Evolutionary conservation across 2,797 vertebrate species (phyloP), one percentile per base, ranked within the genome.

Genomic region (Sphaeramia orbicularis): DNA sequence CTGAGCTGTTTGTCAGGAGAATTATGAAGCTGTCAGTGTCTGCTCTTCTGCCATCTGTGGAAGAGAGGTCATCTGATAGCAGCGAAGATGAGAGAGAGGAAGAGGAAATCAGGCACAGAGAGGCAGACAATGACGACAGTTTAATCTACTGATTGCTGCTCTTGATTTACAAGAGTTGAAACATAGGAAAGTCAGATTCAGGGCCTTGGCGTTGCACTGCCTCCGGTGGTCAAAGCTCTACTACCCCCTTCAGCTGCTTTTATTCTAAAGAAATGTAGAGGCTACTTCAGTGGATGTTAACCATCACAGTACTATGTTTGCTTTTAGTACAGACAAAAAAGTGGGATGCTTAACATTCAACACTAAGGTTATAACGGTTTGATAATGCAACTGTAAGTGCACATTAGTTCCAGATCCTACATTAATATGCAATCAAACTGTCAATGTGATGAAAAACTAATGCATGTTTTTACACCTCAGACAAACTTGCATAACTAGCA

Each of bases 151-250:
- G 81, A 83, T 96, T 95, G 93, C 90, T 86, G 89, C 92, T 95
- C 92, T 95, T 94, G 93, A 91, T 94, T 93, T 94, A 91, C 92
- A 92, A 94, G 86, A 87, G 83, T 87, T 87, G 91, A 92, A 81
- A 71, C 59, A 51, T 19, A 75, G 52, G 53, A 74, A 78, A 79
- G 76, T 80, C 76, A 50, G 40, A 49, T 47, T 58, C 49, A 1
- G 3, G 48, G 67, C 45, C n/a, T 74, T 47, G 76, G 70, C 56
- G 52, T 59, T 43, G 65, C 70, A 12, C 52, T 88, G 86, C 80
- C 77, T 73, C 76, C 45, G 45, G 78, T 80, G 79, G 76, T 35
- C 15, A 54, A 14, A n/a, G 45, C 43, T 58, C 16, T 52, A 24
- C 49, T 59, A 43, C 48, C 37, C 43, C 55, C 54, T 27, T 41